These are phyloP conservation scores for Eupithecia tripunctaria DNA, from an alignment of 2,888 invertebrate genomes.

Conservation along the genomic window DNA sequence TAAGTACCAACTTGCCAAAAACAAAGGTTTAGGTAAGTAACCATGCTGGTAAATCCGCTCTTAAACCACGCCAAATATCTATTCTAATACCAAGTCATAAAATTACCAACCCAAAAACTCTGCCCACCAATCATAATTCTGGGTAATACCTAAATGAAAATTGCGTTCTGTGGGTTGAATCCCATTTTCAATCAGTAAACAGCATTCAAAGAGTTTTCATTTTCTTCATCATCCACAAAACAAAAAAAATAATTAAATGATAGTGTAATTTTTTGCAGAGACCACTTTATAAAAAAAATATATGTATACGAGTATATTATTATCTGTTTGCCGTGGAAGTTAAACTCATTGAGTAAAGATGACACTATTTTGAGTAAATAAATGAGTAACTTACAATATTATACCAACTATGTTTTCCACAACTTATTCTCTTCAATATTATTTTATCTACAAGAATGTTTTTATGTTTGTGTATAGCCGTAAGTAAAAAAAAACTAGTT, in stretches of 20 bases:
- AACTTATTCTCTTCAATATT: too few species aligned
- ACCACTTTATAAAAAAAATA: too few species aligned
- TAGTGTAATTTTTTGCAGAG: background rate
- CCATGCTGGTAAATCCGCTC: background rate
- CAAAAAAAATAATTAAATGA: background rate
- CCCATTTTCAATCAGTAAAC: background rate
- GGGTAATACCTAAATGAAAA: conserved; percentile 42
- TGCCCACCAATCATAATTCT: conserved; percentile 42
- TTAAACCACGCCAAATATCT: background rate
- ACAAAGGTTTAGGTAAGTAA: background rate
- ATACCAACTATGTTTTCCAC: too few species aligned
- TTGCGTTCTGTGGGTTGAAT: conserved; percentile 40
- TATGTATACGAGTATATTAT: too few species aligned
- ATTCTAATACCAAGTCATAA: conserved; percentile 7
- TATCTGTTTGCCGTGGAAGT: background rate
- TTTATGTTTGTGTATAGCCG: too few species aligned
- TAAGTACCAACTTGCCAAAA: background rate
- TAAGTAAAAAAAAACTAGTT: too few species aligned
- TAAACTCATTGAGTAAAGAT: background rate
- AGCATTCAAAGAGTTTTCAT: background rate
- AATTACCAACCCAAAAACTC: conserved; percentile 39
- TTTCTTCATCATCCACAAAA: background rate
- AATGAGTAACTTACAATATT: background rate
- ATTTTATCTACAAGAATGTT: too few species aligned
- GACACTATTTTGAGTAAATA: background rate